Evolutionary conservation across 2,888 invertebrate species (phyloP), one percentile per base, ranked within the genome.

Genomic region (Acrobasis suavella): DNA sequence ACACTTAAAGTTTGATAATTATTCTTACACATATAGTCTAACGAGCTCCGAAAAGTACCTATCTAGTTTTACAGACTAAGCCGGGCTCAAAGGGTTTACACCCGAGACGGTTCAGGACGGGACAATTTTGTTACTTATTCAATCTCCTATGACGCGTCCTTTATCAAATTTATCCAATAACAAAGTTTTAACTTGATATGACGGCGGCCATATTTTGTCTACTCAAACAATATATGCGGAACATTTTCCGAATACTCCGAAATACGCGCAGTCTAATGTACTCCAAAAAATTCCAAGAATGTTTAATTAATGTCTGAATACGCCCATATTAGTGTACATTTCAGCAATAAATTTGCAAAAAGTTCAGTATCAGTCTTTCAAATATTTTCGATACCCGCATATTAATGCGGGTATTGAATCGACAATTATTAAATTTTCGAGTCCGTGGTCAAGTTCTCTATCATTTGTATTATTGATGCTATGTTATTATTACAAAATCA

Each of bases 91-190:
- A 52, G 9, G 22, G n/a, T 14, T 42, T 10, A 46, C 46, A 46
- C 46, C 56, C 22, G 12, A 15, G 42, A 17, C 22, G 39, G 14
- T 46, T 42, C 17, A 3, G 3, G 55, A 12, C n/a, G 15, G 22
- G 42, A 55, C 55, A 55, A 55, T 55, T 56, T 46, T 42, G 42
- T 56, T 17, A 56, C 56, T 56, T 56, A 56, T 42, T 56, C 42
- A 56, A 42, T 56, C 42, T 56, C 56, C 42, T 42, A 17, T 56
- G 46, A 55, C 55, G 56, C 14, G 22, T 17, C 56, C 56, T 42
- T 56, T 42, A 42, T 56, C 56, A 42, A 56, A 42, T 56, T 56
- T 46, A 56, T 38, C 42, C 17, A 56, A 56, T 42, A 56, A 42
- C 42, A 56, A 42, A 56, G 39, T 56, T 56, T 56, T 42, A 42